A percentile compares a stretch with the other conserved stretches of the same genome.
phyloP scores from a whole-genome alignment of 2,113 vertebrate species.

The Mormyrus iriodes region DNA sequence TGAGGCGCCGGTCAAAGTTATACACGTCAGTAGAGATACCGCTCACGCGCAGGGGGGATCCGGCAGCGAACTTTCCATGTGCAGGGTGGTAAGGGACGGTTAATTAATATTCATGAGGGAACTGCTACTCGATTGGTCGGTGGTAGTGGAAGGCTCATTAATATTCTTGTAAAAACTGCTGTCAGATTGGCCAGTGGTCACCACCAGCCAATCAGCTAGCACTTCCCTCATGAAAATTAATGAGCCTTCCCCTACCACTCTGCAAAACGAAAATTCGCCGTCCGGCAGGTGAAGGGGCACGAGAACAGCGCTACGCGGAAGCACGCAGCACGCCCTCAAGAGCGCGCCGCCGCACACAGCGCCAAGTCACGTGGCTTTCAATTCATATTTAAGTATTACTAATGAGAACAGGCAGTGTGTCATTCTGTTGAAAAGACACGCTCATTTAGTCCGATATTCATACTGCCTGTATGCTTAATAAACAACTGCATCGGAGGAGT shows the following conservation, averaged over 20 bases:
- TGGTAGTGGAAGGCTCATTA: too few species aligned
- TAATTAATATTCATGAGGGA: too few species aligned
- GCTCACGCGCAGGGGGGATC: background rate
- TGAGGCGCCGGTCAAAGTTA: background rate
- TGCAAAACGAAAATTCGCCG: too few species aligned
- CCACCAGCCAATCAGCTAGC: too few species aligned
- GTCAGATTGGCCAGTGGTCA: too few species aligned
- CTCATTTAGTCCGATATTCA: background rate
- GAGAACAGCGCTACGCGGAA: background rate
- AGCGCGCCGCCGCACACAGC: background rate
- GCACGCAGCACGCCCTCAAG: slow-evolving; percentile 4
- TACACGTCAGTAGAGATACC: background rate
- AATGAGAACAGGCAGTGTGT: background rate
- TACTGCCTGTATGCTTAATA: background rate
- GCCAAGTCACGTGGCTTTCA: background rate
- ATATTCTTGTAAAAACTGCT: too few species aligned
- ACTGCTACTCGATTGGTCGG: too few species aligned
- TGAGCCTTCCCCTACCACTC: too few species aligned
- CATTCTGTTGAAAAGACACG: background rate
- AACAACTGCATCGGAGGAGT: background rate
- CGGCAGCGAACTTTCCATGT: too few species aligned
- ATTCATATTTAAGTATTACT: background rate
- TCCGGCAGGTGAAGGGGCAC: background rate
- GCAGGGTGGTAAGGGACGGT: too few species aligned
- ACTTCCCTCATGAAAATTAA: too few species aligned